A percentile compares a stretch with the other conserved stretches of the same genome.
Evolutionary conservation across 2,888 invertebrate species (phyloP).

Genomic region (Sphaeridia pumilis): DNA sequence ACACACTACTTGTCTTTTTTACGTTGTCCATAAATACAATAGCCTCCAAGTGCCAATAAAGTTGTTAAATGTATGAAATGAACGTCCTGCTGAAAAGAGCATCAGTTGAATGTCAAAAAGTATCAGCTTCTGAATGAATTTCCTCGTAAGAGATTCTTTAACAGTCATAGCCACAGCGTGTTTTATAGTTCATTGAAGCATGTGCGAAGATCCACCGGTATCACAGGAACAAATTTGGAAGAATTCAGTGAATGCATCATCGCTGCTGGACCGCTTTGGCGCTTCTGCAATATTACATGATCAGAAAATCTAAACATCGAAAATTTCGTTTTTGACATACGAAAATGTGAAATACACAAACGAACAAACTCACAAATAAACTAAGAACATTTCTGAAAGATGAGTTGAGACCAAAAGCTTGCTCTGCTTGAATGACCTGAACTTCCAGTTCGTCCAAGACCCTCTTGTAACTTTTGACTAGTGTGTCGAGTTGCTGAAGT

Average conservation of each 20-base stretch:
- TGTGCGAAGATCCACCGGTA: constrained; percentile 1
- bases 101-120: too few species aligned
- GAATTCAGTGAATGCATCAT: constrained; percentile 12
- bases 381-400: constrained; percentile 16
- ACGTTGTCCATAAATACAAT: too few species aligned
- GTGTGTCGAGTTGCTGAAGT: constrained; percentile 23
- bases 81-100: too few species aligned
- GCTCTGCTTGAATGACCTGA: constrained; percentile 25
- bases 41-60: too few species aligned
- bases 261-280: constrained; percentile 9
- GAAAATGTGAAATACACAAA: not conserved
- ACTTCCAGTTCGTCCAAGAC: constrained; percentile 27
- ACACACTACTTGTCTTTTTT: too few species aligned
- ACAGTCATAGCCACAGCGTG: too few species aligned
- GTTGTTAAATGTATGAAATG: too few species aligned
- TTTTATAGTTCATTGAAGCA: constrained; percentile 1
- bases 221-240: constrained; percentile 11
- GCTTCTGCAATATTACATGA: constrained; percentile 10
- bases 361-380: constrained; percentile 11
- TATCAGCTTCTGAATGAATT: too few species aligned
- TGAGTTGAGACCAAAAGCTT: constrained; percentile 24
- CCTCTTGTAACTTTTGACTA: constrained; percentile 22
- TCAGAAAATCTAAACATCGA: too few species aligned
- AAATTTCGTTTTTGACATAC: too few species aligned
- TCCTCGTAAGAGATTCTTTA: too few species aligned